Evolutionary conservation across 1,140 invertebrate species (phyloP), one percentile per base, ranked within the genome.

Genomic region (Anoplophora glabripennis): DNA sequence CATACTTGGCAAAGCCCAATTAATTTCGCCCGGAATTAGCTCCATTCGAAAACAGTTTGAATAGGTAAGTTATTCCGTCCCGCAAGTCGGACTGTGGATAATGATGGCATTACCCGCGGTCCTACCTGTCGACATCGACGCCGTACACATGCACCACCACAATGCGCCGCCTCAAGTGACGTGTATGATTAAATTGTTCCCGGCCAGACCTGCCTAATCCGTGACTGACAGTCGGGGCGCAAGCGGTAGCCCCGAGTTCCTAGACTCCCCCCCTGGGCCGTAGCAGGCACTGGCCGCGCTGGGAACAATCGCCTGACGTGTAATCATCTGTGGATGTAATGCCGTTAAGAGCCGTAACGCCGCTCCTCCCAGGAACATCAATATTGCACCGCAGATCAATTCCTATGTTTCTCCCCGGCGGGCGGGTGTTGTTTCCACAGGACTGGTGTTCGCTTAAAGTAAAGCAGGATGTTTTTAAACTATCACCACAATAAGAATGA

Each of bases 101-200:
- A 28, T 28, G 21, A 5, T 28, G n/a, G n/a, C n/a, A n/a, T n/a
- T n/a, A n/a, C n/a, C n/a, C n/a, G n/a, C n/a, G 21, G 21, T 3
- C 21, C 21, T 28, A 59, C 57, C 57, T 59, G 57, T 53, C 57
- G 37, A 36, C 52, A 44, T 53, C 12, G 35, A 28, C 36, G 33
- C 46, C 48, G 56, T 28, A 28, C 21, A 28, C 21, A 28, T 28
- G 21, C 21, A 28, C 21, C n/a, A n/a, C n/a, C 21, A 57, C 45
- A 49, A 57, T 57, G 46, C 56, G 33, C 34, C 44, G 12, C 42
- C 57, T 28, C 17, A 53, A 53, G 35, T 53, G 57, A 53, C 52
- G 57, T 49, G 57, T 59, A 51, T 59, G 57, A 59, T 59, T 59
- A 59, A 59, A 59, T 59, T 53, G 57, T 59, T 59, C 33, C 48